These are phyloP conservation scores for Bovichtus diacanthus DNA, from an alignment of 2,797 vertebrate species.

Conservation along the genomic window DNA sequence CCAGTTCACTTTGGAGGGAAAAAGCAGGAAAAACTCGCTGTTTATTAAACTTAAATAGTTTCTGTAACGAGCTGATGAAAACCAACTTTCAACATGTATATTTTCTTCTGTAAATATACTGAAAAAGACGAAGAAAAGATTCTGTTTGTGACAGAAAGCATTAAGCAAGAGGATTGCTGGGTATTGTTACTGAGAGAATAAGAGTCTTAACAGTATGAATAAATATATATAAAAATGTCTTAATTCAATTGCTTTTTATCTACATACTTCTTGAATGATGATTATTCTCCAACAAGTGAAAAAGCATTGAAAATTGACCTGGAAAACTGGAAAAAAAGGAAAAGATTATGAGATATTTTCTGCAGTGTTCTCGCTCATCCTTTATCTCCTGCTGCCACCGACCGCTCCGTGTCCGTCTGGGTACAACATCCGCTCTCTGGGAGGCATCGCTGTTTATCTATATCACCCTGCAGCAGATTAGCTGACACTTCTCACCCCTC, in stretches of 20 bases:
- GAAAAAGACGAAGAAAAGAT: neutral
- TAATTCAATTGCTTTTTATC: neutral
- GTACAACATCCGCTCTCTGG: constrained; percentile 61
- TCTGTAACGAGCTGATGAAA: neutral
- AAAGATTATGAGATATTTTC: neutral
- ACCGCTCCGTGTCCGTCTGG: constrained; percentile 68
- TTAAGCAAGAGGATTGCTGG: neutral
- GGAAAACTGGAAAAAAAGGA: neutral
- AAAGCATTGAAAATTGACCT: neutral
- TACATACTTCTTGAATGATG: neutral
- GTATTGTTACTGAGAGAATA: neutral
- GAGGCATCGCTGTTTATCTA: constrained; percentile 77
- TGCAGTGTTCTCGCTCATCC: constrained; percentile 17
- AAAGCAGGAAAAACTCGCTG: neutral
- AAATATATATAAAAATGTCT: no score
- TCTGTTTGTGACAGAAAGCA: neutral
- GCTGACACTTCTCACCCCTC: constrained; percentile 62
- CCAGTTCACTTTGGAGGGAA: neutral
- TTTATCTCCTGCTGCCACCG: constrained; percentile 46
- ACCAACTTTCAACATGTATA: neutral
- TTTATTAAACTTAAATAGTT: neutral
- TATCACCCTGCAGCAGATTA: constrained; percentile 67
- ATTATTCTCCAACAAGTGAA: neutral
- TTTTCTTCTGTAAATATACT: neutral
- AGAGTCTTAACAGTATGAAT: neutral